Evolutionary conservation across 2,797 vertebrate genomes (phyloP), one percentile per base, ranked within the genome.

Genomic region (Amblyopsis hoosieri): DNA sequence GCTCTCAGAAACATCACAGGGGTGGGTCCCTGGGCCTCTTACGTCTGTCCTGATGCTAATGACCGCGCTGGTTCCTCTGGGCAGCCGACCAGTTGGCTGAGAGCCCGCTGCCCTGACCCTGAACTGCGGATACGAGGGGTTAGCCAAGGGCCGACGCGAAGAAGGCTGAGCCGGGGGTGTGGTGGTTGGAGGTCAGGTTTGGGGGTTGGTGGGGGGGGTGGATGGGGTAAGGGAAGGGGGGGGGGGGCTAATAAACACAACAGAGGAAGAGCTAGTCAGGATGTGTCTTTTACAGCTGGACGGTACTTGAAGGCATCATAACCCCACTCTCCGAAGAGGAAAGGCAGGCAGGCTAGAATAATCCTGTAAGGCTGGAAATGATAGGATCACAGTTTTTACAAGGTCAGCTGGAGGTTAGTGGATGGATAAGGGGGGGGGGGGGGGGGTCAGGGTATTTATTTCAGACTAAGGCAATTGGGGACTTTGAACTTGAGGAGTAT

Each of bases 191-290:
- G 55, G 65, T 71, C 60, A 14, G 76, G 60, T 49, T 74, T n/a
- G 29, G 23, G 61, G 17, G 66, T 4, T 29, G 23, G 3, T 29
- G 52, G 79, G 57, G 57, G 78, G 71, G 53, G 64, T 69, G 78
- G 78, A 70, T 53, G 59, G 71, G 60, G 14, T 74, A 60, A 47
- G 75, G 12, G 31, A 15, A 60, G 23, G 65, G 53, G 79, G 59
- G 80, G 66, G 71, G 7, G 37, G 71, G 75, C 87, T 85, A 91
- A 91, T 91, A 89, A 92, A 91, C 83, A 91, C 85, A 88, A 86
- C 85, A 90, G 88, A 90, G 90, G 90, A 89, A 91, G 83, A 82
- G 71, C 83, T 80, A 85, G 33, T 88, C 91, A 92, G 92, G 92
- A 92, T 90, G 87, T 91, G 81, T 84, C 86, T 87, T 91, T 90